Conservation (phyloP, 2,797 vertebrate species). For the Epinephelus awoara region DNA sequence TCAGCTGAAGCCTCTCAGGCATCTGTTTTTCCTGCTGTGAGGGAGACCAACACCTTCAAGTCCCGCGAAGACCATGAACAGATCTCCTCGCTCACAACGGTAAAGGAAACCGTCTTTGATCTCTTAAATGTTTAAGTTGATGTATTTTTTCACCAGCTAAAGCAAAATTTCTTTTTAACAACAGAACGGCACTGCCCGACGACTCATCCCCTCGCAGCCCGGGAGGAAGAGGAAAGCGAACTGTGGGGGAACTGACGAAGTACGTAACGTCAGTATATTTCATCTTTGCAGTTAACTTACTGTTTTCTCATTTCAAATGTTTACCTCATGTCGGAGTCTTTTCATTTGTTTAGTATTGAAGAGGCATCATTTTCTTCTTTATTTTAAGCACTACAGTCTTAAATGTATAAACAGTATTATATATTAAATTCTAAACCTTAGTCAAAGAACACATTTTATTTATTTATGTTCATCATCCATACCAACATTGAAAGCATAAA, state of each 20-base stretch:
- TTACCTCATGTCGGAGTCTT: background rate
- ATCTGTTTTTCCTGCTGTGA: constrained; percentile 90
- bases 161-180: background rate
- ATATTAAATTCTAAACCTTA: background rate
- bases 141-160: background rate
- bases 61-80: constrained; percentile 87
- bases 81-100: constrained; percentile 83
- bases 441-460: background rate
- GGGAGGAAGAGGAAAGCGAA: constrained; percentile 93
- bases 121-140: background rate
- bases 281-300: background rate
- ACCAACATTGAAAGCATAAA: background rate
- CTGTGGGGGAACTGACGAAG: constrained; percentile 91
- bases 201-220: constrained; percentile 89
- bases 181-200: constrained; percentile 91
- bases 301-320: background rate
- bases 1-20: constrained; percentile 91
- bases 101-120: constrained; percentile 44
- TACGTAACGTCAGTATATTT: constrained; percentile 47
- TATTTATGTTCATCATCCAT: background rate
- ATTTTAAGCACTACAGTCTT: background rate
- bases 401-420: background rate
- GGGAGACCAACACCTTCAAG: constrained; percentile 84
- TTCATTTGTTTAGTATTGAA: background rate
- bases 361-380: background rate